These are phyloP conservation scores for Lithodes maja DNA, from an alignment of 2,888 invertebrate species.

Conservation along the genomic window DNA sequence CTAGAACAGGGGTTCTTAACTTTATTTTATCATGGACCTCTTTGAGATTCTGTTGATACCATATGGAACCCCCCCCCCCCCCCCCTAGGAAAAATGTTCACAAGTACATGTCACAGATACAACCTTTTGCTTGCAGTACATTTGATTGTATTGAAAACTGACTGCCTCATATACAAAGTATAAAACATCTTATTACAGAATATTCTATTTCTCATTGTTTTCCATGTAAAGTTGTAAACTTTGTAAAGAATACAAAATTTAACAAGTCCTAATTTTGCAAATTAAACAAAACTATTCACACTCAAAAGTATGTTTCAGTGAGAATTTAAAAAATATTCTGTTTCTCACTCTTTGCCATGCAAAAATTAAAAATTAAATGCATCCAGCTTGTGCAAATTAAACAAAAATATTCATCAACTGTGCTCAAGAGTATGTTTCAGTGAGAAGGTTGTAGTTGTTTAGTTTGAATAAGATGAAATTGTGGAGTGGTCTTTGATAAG, in stretches of 20 bases:
- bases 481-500: slow-evolving; percentile 42
- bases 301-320: too few species aligned
- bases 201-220: too few species aligned
- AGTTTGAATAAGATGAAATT: slow-evolving; percentile 10
- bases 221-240: too few species aligned
- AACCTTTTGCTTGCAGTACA: not conserved
- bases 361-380: not conserved
- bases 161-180: too few species aligned
- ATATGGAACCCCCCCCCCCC: not conserved
- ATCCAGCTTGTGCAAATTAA: not conserved
- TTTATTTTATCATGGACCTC: slow-evolving; percentile 1
- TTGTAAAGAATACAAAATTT: too few species aligned
- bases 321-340: not conserved
- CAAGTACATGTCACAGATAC: not conserved
- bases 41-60: slow-evolving; percentile 20
- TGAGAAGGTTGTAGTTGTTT: slow-evolving; percentile 26
- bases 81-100: not conserved
- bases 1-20: slow-evolving; percentile 2
- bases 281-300: too few species aligned
- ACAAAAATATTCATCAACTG: not conserved
- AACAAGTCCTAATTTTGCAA: too few species aligned
- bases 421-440: slow-evolving; percentile 8
- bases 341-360: not conserved
- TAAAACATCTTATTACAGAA: too few species aligned
- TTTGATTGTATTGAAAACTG: not conserved